Evolutionary conservation across 2,113 vertebrate genomes (phyloP).

Genomic region (Crotalus tigris): DNA sequence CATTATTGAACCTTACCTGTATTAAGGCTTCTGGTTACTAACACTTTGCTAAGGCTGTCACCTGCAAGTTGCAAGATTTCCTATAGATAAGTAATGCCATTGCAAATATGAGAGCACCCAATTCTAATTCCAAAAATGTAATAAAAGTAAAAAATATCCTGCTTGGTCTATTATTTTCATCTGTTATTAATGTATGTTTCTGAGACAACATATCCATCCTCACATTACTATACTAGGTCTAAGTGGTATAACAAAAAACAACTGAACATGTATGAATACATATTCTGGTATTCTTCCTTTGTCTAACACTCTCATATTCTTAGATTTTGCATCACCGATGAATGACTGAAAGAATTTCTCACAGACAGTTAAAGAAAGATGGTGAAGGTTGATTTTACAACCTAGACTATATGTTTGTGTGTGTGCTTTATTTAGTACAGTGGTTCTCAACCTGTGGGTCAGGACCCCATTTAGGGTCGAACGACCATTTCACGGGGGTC

Average conservation of each 20-base stretch:
- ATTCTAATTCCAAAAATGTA: background rate
- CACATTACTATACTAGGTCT: background rate
- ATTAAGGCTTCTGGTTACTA: background rate
- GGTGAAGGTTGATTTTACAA: background rate
- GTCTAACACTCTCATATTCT: constrained; percentile 36
- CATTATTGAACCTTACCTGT: background rate
- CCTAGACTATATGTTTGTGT: background rate
- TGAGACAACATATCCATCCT: background rate
- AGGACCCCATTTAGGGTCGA: no score
- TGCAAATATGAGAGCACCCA: background rate
- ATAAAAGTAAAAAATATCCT: background rate
- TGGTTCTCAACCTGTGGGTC: no score
- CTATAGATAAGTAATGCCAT: background rate
- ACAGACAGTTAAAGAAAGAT: constrained; percentile 18
- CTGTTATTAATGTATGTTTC: background rate
- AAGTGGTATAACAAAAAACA: background rate
- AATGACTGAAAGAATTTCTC: constrained; percentile 39
- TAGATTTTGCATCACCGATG: constrained; percentile 38
- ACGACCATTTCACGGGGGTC: no score
- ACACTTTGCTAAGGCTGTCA: background rate
- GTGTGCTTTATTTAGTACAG: background rate
- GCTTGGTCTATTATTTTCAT: background rate
- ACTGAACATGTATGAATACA: constrained; percentile 20
- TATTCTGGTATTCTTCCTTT: constrained; percentile 46
- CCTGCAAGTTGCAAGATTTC: background rate